Conservation (phyloP, 2,113 vertebrate species). For the Sterrhoptilus dennistouni region DNA sequence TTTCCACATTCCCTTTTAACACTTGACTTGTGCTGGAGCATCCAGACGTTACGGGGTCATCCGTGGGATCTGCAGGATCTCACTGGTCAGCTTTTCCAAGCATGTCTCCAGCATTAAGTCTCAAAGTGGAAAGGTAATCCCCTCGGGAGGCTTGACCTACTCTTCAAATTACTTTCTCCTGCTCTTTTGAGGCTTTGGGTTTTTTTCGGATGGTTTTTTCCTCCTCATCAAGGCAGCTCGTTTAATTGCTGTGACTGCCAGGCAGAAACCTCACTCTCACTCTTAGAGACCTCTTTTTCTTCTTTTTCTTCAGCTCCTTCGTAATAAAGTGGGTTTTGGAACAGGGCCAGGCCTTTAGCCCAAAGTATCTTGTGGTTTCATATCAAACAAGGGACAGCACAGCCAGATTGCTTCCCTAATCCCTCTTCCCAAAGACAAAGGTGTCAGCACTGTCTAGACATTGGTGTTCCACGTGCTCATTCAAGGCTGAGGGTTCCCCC, state of each 20-base stretch:
- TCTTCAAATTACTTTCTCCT: slow-evolving; percentile 19
- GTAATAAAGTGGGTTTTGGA: slow-evolving; percentile 21
- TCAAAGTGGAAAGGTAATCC: slow-evolving; percentile 10
- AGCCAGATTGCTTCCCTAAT: slow-evolving; percentile 29
- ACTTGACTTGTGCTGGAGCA: not conserved
- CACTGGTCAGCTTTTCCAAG: not conserved
- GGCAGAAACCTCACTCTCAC: not conserved
- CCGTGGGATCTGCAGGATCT: not conserved
- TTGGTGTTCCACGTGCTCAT: not conserved
- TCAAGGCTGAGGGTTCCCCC: not conserved
- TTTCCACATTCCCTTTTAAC: not conserved
- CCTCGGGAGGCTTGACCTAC: slow-evolving; percentile 39
- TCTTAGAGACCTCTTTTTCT: slow-evolving; percentile 1
- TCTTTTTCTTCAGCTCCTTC: slow-evolving; percentile 8
- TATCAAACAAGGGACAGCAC: not conserved
- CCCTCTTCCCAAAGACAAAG: slow-evolving; percentile 25
- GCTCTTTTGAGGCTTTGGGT: slow-evolving; percentile 10
- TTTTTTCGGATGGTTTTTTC: not conserved
- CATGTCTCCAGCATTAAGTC: not conserved
- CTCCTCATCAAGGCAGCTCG: not conserved
- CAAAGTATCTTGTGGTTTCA: slow-evolving; percentile 6
- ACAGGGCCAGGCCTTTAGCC: slow-evolving; percentile 8
- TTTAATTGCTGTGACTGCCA: slow-evolving; percentile 41
- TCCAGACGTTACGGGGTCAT: not conserved
- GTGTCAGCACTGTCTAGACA: slow-evolving; percentile 8